A percentile compares a stretch with the other conserved stretches of the same genome.
These are phyloP conservation scores for Anthopleura sola DNA, from an alignment of 64 coral and sea anemone species.

Conservation along the genomic window DNA sequence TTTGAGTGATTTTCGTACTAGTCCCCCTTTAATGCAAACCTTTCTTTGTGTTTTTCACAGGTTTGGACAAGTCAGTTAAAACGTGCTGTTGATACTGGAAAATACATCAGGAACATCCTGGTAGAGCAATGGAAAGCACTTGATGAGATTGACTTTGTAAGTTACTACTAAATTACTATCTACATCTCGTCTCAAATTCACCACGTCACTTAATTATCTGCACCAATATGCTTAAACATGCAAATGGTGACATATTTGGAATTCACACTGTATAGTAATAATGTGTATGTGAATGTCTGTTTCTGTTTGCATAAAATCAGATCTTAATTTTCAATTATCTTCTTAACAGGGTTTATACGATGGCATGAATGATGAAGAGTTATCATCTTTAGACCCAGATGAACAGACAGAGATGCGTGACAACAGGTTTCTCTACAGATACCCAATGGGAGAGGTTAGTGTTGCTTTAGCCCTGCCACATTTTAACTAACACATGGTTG, in stretches of 20 bases:
- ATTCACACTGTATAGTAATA: too few species aligned
- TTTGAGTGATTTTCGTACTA: too few species aligned
- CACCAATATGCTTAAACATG: too few species aligned
- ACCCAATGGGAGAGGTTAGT: constrained; percentile 79
- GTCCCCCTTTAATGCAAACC: too few species aligned
- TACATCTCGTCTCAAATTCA: too few species aligned
- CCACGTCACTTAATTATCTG: too few species aligned
- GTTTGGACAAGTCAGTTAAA: constrained; percentile 92
- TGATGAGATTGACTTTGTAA: constrained; percentile 88
- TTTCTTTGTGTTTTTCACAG: constrained; percentile 18
- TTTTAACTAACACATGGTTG: too few species aligned
- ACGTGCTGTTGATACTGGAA: constrained; percentile 64
- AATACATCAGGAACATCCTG: constrained; percentile 54
- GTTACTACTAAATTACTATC: background rate
- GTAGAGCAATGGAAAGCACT: constrained; percentile 92
- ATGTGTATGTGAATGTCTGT: too few species aligned
- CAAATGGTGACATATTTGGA: background rate
- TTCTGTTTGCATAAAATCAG: background rate
- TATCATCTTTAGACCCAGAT: constrained; percentile 68
- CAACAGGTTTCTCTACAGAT: constrained; percentile 80
- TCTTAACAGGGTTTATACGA: constrained; percentile 56
- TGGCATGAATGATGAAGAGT: constrained; percentile 60
- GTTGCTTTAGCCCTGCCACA: background rate
- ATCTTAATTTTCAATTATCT: background rate
- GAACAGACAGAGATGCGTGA: constrained; percentile 58